Evolutionary conservation across 2,888 invertebrate genomes (phyloP), one percentile per base, ranked within the genome.

Genomic region (Plagiodera versicolora): DNA sequence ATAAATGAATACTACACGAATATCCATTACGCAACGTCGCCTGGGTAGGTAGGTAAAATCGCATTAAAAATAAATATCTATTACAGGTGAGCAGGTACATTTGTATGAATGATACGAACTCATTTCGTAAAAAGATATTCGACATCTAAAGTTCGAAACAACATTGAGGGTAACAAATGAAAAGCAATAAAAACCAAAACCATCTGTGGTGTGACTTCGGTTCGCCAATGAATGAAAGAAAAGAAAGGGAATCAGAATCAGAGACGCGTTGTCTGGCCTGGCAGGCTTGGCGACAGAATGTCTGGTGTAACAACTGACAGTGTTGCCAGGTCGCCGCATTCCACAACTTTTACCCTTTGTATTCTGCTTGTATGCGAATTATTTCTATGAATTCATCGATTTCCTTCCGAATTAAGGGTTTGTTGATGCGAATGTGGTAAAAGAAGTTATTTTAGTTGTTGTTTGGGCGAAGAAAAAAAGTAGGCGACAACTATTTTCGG

Each of bases 221-320:
- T 60, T 61, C 60, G 59, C 63, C 63, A 63, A 70, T 70, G 72
- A 75, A 75, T 74, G 75, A 24, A 24, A 24, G 24, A 74, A 74
- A 74, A 73, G 71, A 71, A 72, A 73, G 70, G 69, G 68, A 71
- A 70, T 70, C 67, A 86, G 68, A 71, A 70, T 70, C 67, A 86
- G 86, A 87, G 89, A 88, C 89, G 88, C 86, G 85, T 84, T 88
- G 89, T 90, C 90, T 88, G 87, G 89, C 85, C 84, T 86, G 85
- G 85, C 87, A 84, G 85, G 88, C 86, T 88, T 86, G 92, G 92
- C 92, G 92, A 92, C 92, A 92, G 91, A 90, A 89, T 92, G 92
- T 92, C 92, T 92, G 91, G 91, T 88, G 85, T 88, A 88, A 89
- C 86, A 87, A 82, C 67, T 77, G 78, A 84, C 89, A 78, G 67